These are phyloP conservation scores for Burhinus oedicnemus DNA, from an alignment of 2,113 vertebrate genomes.

Conservation along the genomic window DNA sequence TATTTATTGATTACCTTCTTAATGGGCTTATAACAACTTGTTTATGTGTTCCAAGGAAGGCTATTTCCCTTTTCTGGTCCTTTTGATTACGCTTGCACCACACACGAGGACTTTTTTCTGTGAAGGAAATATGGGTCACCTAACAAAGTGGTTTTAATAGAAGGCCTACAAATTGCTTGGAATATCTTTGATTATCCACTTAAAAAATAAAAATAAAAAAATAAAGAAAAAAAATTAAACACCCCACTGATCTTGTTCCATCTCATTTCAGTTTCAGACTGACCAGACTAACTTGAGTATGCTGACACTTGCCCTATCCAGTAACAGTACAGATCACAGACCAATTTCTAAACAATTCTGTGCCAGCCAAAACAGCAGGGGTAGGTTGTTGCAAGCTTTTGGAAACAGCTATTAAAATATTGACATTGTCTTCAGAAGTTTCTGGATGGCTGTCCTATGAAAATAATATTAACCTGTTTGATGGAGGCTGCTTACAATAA, in stretches of 20 bases:
- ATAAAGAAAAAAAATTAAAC: neutral
- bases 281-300: neutral
- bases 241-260: neutral
- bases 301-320: neutral
- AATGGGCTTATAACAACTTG: neutral
- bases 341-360: neutral
- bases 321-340: neutral
- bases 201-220: neutral
- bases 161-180: neutral
- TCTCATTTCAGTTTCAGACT: neutral
- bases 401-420: conserved; percentile 39
- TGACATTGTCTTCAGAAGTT: conserved; percentile 30
- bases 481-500: conserved; percentile 5
- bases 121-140: neutral
- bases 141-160: neutral
- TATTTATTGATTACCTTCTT: neutral
- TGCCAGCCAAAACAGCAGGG: conserved; percentile 16
- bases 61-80: neutral
- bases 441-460: conserved; percentile 17
- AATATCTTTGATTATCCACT: neutral
- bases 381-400: conserved; percentile 1
- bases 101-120: neutral
- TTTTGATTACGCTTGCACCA: neutral
- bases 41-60: neutral
- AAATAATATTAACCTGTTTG: conserved; percentile 5